phyloP scores from a whole-genome alignment of 1,140 invertebrate species.

The Aphelenchoides besseyi region DNA sequence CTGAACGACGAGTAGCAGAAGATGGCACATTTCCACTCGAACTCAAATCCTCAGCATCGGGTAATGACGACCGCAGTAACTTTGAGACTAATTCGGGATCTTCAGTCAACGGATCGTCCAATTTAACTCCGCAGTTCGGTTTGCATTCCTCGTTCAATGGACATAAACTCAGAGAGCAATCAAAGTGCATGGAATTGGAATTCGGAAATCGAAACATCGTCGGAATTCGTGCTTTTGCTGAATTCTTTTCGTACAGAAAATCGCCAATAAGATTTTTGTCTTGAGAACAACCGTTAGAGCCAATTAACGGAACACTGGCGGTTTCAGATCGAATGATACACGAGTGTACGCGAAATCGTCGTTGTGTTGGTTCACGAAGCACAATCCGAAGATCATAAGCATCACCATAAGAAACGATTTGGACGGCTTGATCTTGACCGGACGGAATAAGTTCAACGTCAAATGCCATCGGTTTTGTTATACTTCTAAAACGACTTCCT shows the following conservation, averaged over 20 bases:
- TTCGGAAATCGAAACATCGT: conserved; percentile 33
- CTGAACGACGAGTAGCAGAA: not conserved
- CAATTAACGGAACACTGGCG: conserved; percentile 6
- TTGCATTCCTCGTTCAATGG: conserved; percentile 13
- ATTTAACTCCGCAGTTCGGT: conserved; percentile 16
- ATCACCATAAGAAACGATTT: not conserved
- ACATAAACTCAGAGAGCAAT: conserved; percentile 28
- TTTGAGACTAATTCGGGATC: conserved; percentile 25
- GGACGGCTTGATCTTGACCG: not conserved
- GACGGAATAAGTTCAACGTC: not conserved
- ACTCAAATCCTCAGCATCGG: conserved; percentile 19
- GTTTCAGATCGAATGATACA: not conserved
- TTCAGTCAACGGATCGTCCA: conserved; percentile 26
- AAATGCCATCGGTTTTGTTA: not conserved
- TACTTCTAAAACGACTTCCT: not conserved
- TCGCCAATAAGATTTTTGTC: conserved; percentile 10
- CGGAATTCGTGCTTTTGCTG: conserved; percentile 15
- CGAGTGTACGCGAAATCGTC: not conserved
- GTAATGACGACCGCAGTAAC: not conserved
- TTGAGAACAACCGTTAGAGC: conserved; percentile 1
- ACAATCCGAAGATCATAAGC: not conserved
- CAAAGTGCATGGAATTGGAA: conserved; percentile 22
- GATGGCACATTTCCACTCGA: not conserved
- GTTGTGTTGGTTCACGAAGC: not conserved
- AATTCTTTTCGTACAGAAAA: conserved; percentile 11